Evolutionary conservation across 2,888 invertebrate species (phyloP).

Genomic region (Caenorhabditis sp.): DNA sequence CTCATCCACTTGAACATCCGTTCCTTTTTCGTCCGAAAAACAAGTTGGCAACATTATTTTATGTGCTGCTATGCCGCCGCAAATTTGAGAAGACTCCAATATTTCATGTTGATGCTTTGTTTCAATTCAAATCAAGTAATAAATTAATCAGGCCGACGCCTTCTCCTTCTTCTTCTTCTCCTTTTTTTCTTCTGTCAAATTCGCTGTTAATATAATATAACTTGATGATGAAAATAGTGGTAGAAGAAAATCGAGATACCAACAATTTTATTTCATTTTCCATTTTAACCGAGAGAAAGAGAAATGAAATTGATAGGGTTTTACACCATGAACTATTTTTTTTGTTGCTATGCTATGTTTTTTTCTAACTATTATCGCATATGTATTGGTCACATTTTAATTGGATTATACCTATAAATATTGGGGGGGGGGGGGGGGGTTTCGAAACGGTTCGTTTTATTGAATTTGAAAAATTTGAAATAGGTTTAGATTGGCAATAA

Average conservation of each 20-base stretch:
- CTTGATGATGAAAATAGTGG: background rate
- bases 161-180: constrained; percentile 17
- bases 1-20: background rate
- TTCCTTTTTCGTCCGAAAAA: background rate
- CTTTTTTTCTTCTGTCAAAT: constrained; percentile 1
- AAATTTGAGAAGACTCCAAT: background rate
- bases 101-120: background rate
- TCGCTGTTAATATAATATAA: background rate
- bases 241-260: background rate
- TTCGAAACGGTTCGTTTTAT: no score
- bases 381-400: background rate
- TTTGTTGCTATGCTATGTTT: no score
- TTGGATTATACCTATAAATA: background rate
- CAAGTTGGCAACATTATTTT: background rate
- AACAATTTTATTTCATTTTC: background rate
- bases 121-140: constrained; percentile 15
- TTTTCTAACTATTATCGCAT: background rate
- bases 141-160: constrained; percentile 33
- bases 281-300: background rate
- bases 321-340: background rate
- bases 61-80: background rate
- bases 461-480: no score
- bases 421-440: no score
- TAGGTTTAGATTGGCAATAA: no score
- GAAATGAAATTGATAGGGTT: background rate